These are phyloP conservation scores for human (Homo sapiens) DNA, from an alignment of 2,113 vertebrate species.

Conservation along the genomic window DNA sequence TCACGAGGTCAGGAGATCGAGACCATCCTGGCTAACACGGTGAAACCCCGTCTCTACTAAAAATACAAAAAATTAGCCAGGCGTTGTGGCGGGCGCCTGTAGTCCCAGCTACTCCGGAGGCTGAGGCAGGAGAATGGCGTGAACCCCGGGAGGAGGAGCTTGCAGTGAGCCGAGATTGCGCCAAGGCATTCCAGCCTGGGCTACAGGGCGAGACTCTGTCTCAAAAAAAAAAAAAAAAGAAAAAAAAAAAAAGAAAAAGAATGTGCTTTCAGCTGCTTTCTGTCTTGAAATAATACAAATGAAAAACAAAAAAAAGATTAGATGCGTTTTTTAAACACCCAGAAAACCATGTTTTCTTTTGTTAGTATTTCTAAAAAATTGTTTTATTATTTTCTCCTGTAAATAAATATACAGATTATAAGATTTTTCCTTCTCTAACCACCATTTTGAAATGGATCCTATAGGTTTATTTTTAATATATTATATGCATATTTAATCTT, in stretches of 20 bases:
- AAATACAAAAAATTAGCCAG: too few relatives aligned
- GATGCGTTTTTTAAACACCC: neutral
- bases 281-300: neutral
- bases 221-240: too few relatives aligned
- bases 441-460: slow-evolving; percentile 58
- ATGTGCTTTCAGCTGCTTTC: neutral
- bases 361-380: neutral
- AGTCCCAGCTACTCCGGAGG: too few relatives aligned
- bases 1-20: too few relatives aligned
- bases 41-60: too few relatives aligned
- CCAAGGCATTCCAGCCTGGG: too few relatives aligned
- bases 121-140: too few relatives aligned
- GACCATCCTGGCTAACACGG: too few relatives aligned
- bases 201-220: too few relatives aligned
- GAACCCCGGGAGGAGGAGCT: too few relatives aligned
- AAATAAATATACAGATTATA: neutral
- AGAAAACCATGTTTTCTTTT: neutral
- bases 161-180: too few relatives aligned
- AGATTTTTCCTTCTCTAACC: slow-evolving; percentile 24
- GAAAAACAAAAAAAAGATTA: neutral
- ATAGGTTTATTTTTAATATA: slow-evolving; percentile 72
- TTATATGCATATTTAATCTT: slow-evolving; percentile 48
- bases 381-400: neutral
- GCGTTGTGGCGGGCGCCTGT: too few relatives aligned
- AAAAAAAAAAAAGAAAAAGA: neutral